Evolutionary conservation across 2,888 invertebrate species (phyloP).

Genomic region (Masnerella sp.): DNA sequence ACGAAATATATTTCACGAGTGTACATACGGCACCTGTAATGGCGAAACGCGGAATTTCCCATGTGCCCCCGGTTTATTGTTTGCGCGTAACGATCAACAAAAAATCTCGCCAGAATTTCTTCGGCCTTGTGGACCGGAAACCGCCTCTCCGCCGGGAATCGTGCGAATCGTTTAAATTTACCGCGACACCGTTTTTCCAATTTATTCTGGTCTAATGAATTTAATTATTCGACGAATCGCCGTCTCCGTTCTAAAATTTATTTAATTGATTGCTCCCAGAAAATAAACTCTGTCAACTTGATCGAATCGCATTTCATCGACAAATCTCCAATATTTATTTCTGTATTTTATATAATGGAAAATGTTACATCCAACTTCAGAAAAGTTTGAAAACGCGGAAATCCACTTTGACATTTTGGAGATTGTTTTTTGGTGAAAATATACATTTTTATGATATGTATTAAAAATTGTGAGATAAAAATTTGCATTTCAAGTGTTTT

Average conservation of each 20-base stretch:
- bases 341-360: too few relatives aligned
- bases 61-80: slow-evolving; percentile 60
- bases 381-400: too few relatives aligned
- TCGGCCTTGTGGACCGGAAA: slow-evolving; percentile 30
- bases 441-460: too few relatives aligned
- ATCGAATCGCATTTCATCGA: too few relatives aligned
- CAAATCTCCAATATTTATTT: too few relatives aligned
- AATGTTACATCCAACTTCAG: too few relatives aligned
- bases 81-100: slow-evolving; percentile 51
- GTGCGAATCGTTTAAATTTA: slow-evolving; percentile 1
- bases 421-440: too few relatives aligned
- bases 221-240: neutral
- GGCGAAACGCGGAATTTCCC: slow-evolving; percentile 54
- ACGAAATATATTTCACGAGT: slow-evolving; percentile 4
- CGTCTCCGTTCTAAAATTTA: too few relatives aligned
- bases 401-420: too few relatives aligned
- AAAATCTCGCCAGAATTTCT: slow-evolving; percentile 40
- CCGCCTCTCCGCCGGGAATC: slow-evolving; percentile 15
- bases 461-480: too few relatives aligned
- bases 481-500: neutral
- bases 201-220: neutral
- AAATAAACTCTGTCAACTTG: too few relatives aligned
- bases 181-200: neutral
- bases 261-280: too few relatives aligned
- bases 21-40: slow-evolving; percentile 28